Percentiles rank a stretch among this genome's conserved stretches.
phyloP scores from a whole-genome alignment of 2,113 vertebrate genomes.

The Conger conger region DNA sequence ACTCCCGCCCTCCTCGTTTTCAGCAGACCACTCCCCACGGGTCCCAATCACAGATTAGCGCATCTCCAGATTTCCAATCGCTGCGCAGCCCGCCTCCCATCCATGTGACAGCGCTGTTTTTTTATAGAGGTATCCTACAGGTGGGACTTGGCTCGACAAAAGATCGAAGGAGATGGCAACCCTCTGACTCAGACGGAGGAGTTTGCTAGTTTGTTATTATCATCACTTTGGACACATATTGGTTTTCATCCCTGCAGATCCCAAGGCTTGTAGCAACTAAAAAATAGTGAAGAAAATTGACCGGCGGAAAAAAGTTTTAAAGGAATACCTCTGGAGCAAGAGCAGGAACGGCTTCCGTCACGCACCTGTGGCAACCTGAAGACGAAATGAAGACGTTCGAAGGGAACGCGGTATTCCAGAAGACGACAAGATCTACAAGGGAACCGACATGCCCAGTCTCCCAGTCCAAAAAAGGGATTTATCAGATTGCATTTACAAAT shows the following conservation, averaged over 20 bases:
- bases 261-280: neutral
- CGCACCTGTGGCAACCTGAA: neutral
- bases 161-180: neutral
- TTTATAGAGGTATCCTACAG: conserved; percentile 35
- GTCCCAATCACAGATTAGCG: conserved; percentile 62
- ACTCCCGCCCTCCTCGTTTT: conserved; percentile 54
- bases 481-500: neutral
- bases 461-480: conserved; percentile 6
- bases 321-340: neutral
- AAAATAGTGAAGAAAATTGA: neutral
- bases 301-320: neutral
- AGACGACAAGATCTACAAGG: neutral
- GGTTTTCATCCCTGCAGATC: neutral
- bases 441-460: too few relatives aligned
- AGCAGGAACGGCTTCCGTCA: neutral
- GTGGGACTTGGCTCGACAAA: conserved; percentile 11
- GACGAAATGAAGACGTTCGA: neutral
- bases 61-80: conserved; percentile 65
- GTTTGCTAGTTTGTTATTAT: neutral
- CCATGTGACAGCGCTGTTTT: conserved; percentile 36
- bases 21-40: conserved; percentile 49
- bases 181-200: neutral
- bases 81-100: conserved; percentile 48
- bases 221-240: neutral
- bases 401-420: neutral